Percentiles rank a stretch among this genome's conserved stretches.
phyloP scores from a whole-genome alignment of 2,113 vertebrate genomes.

The Larimichthys polyactis region DNA sequence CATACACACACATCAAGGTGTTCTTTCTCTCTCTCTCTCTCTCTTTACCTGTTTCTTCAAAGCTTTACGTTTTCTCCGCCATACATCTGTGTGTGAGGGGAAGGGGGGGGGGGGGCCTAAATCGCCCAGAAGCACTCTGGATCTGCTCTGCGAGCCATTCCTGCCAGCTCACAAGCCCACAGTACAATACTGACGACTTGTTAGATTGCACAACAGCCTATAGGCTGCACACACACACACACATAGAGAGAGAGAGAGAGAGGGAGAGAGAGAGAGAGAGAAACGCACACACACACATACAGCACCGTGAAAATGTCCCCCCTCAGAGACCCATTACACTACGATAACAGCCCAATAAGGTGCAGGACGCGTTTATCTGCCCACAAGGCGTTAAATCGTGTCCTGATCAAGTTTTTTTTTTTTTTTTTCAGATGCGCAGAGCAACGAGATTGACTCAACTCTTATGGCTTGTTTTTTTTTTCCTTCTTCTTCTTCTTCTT shows the following conservation, averaged over 20 bases:
- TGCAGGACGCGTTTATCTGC: constrained; percentile 45
- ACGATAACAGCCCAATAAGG: constrained; percentile 43
- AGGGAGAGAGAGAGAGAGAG: no score
- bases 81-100: constrained; percentile 28
- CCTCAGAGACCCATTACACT: constrained; percentile 36
- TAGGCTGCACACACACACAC: constrained; percentile 47
- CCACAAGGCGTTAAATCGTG: constrained; percentile 49
- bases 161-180: constrained; percentile 63
- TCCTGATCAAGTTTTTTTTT: constrained; percentile 75
- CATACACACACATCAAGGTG: constrained; percentile 34
- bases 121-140: constrained; percentile 41
- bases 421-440: constrained; percentile 64
- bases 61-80: constrained; percentile 54
- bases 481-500: no score
- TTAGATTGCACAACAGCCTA: constrained; percentile 81
- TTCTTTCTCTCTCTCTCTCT: not conserved
- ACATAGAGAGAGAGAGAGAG: not conserved
- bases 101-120: constrained; percentile 59
- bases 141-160: constrained; percentile 64
- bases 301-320: constrained; percentile 50
- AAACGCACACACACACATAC: not conserved
- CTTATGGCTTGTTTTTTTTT: constrained; percentile 14
- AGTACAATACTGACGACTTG: constrained; percentile 75
- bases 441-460: constrained; percentile 54
- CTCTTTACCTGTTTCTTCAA: constrained; percentile 57